Evolutionary conservation across 1,140 invertebrate genomes (phyloP), one percentile per base, ranked within the genome.

Genomic region (Nephila pilipes): DNA sequence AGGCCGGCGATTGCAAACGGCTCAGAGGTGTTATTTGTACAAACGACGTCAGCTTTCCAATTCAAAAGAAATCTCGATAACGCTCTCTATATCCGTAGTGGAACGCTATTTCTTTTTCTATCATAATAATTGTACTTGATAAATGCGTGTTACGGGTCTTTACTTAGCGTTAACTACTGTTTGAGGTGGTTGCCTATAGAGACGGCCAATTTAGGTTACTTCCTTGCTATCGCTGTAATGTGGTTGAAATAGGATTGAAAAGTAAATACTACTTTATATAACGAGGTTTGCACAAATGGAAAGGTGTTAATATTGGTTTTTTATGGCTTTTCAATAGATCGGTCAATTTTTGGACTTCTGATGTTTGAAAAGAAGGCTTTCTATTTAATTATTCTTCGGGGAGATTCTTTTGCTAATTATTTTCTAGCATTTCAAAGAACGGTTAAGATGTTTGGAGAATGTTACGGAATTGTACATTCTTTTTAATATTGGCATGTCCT

Each of bases 211-310:
- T 90, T 81, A 25, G 89, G 29, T 46, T 69, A 54, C 87, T 88
- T 88, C 58, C 20, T 29, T 22, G 57, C 20, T 29, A 88, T 88
- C 54, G 60, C 32, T 29, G 32, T 25, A 46, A 88, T 83, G 57
- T 32, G 55, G 54, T 81, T 81, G 79, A n/a, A n/a, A 46, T 38
- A 20, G 54, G 89, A 90, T 90, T 90, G 87, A 79, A 90, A 90
- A 90, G 89, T 83, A 90, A 90, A 90, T 79, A 90, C 38, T 83
- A 57, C 89, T 90, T 90, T 90, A 36, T 46, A 36, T 90, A 90
- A 90, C 89, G 89, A 90, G 79, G 55, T 90, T 25, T 18, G 65
- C 16, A 75, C n/a, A 55, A 38, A 29, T 80, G 63, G 75, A 58
- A 60, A 58, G 55, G 55, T 87, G 58, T 87, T 29, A 87, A 46